Conservation (phyloP, 2,797 vertebrate species). For the Notolabrus celidotus region DNA sequence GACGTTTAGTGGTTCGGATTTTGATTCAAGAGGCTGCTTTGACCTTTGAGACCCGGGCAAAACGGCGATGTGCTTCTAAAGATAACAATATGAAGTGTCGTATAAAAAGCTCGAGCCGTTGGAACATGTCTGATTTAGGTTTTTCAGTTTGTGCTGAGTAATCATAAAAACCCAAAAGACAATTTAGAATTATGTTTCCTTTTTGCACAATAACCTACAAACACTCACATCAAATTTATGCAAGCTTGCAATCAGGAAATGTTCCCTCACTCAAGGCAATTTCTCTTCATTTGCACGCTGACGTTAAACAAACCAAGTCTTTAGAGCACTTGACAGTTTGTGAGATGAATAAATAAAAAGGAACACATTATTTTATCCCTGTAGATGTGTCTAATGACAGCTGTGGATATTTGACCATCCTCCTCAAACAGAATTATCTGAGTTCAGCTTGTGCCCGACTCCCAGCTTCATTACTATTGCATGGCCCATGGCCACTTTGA, state of each 20-base stretch:
- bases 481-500: constrained; percentile 80
- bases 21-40: constrained; percentile 64
- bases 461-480: constrained; percentile 86
- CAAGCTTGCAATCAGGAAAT: constrained; percentile 30
- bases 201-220: constrained; percentile 9
- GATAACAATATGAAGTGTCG: constrained; percentile 34
- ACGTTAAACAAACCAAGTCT: constrained; percentile 68
- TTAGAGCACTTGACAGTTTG: constrained; percentile 74
- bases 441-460: constrained; percentile 72
- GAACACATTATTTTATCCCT: constrained; percentile 76
- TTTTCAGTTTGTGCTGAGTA: constrained; percentile 14
- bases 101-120: constrained; percentile 6
- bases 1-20: constrained; percentile 58
- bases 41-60: constrained; percentile 63
- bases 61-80: constrained; percentile 41
- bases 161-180: constrained; percentile 1
- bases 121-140: background rate
- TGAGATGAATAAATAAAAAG: constrained; percentile 82
- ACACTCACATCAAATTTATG: background rate
- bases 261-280: constrained; percentile 39
- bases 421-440: constrained; percentile 86
- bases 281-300: constrained; percentile 52
- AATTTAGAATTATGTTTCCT: background rate
- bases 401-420: constrained; percentile 83
- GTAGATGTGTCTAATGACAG: constrained; percentile 79